phyloP scores from a whole-genome alignment of 1,140 invertebrate genomes.

The Aphelenchoides avenae region DNA sequence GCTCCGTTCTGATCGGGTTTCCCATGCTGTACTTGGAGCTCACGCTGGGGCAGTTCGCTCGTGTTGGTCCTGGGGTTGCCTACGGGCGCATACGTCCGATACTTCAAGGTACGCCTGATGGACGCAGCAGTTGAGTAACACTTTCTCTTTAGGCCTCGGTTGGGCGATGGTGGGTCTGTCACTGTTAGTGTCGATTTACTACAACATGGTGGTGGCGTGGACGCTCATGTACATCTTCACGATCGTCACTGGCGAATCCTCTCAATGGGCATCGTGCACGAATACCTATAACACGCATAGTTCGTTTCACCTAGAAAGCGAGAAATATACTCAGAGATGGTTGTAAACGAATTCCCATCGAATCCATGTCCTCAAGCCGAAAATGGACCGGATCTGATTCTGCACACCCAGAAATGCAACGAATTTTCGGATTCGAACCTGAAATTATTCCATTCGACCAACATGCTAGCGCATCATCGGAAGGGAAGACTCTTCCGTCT shows the following conservation, averaged over 20 bases:
- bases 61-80: slow-evolving; percentile 30
- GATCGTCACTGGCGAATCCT: slow-evolving; percentile 76
- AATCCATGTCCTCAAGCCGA: too few species aligned
- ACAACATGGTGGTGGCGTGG: slow-evolving; percentile 41
- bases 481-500: too few species aligned
- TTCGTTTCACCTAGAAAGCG: too few species aligned
- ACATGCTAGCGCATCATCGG: too few species aligned
- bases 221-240: slow-evolving; percentile 56
- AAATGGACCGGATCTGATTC: too few species aligned
- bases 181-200: slow-evolving; percentile 41
- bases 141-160: slow-evolving; percentile 22
- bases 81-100: slow-evolving; percentile 30
- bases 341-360: too few species aligned
- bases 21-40: slow-evolving; percentile 34
- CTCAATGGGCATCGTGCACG: slow-evolving; percentile 73
- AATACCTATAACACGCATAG: slow-evolving; percentile 75
- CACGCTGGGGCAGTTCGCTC: slow-evolving; percentile 28
- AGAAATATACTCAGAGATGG: too few species aligned
- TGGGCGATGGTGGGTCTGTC: slow-evolving; percentile 38
- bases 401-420: too few species aligned
- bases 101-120: slow-evolving; percentile 14
- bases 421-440: too few species aligned
- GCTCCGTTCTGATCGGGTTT: slow-evolving; percentile 35
- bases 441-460: too few species aligned
- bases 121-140: neutral